Evolutionary conservation across 2,113 vertebrate genomes (phyloP), one percentile per base, ranked within the genome.

Genomic region (Larimichthys crocea): DNA sequence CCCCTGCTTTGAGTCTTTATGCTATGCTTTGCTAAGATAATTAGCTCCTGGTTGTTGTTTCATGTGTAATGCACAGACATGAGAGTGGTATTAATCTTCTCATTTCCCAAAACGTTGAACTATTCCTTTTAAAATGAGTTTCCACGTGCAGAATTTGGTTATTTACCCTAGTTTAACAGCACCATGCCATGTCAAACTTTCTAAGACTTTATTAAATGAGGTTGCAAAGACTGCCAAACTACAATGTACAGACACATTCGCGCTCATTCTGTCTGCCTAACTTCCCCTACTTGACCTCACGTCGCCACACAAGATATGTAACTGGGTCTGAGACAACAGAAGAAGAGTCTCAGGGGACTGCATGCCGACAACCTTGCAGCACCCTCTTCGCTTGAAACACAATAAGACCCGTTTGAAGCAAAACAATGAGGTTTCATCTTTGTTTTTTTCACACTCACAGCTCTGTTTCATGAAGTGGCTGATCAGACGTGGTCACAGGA

Each of bases 401-500:
- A 74, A 80, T 52, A 52, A 2, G 63, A 7, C 48, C 62, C 0
- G 1, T 88, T 83, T 83, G 65, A 88, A 74, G 67, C 61, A 19
- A 75, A 62, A 72, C 49, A 31, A 53, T 29, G 50, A 53, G 20
- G 71, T 73, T 81, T 69, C 10, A 5, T 83, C 72, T 77, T 56
- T 67, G 26, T 59, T 59, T 59, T 56, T 67, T 83, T 71, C 53
- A 24, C 19, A 20, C 53, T 24, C 44, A 24, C 57, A 44, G 29
- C 40, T 80, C 55, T 49, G 65, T 74, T 70, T 78, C 71, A 44
- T 40, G 17, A 73, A 80, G 64, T 24, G 10, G 40, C 62, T 77
- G 31, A 62, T 67, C 55, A 66, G 64, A 80, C 24, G 3, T 60
- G 83, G 80, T 63, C 74, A 74, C 64, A n/a, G 63, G 71, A 83